Conservation (phyloP, 2,797 vertebrate species). For the Chrosomus eos region DNA sequence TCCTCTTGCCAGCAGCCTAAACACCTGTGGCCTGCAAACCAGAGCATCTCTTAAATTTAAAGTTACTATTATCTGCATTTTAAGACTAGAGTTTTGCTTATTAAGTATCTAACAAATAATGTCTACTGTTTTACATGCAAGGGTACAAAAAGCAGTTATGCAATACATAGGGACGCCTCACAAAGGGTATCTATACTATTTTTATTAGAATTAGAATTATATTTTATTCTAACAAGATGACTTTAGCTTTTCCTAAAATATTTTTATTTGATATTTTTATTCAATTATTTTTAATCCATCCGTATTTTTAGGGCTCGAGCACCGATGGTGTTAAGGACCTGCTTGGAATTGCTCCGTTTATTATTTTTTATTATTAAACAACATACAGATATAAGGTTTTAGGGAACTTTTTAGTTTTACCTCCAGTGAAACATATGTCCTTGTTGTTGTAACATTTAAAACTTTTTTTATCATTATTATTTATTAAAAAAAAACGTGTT, state of each 20-base stretch:
- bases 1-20: not conserved
- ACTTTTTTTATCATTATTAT: not conserved
- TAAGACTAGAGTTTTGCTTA: not conserved
- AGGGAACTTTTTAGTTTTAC: not conserved
- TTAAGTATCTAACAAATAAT: not conserved
- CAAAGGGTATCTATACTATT: not conserved
- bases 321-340: no score
- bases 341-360: no score
- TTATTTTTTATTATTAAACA: not conserved
- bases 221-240: not conserved
- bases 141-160: not conserved
- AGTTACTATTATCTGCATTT: not conserved
- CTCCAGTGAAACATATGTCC: not conserved
- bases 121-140: not conserved
- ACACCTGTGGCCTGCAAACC: slow-evolving; percentile 4
- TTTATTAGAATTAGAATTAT: not conserved
- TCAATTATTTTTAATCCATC: not conserved
- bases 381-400: not conserved
- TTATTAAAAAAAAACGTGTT: not conserved
- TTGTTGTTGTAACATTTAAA: not conserved
- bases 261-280: not conserved
- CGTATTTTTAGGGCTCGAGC: not conserved
- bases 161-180: not conserved
- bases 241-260: not conserved
- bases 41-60: not conserved